These are phyloP conservation scores for Hymenochirus boettgeri DNA, from an alignment of 2,113 vertebrate genomes.

Conservation along the genomic window DNA sequence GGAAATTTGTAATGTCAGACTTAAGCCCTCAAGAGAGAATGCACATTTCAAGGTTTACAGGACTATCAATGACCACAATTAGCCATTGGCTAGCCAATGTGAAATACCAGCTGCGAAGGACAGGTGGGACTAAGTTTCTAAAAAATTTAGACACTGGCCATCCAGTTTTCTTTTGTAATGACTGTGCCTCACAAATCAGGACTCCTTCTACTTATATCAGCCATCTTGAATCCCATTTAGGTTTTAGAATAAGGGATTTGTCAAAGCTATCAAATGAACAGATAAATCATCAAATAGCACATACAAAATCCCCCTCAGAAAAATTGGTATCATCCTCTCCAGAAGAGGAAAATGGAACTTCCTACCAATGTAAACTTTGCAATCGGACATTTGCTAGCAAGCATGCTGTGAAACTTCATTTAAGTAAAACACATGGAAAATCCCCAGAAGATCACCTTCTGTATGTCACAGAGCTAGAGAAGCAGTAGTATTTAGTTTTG, in stretches of 20 bases:
- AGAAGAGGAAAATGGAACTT: slow-evolving; percentile 79
- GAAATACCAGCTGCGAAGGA: slow-evolving; percentile 98
- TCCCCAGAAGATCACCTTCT: slow-evolving; percentile 97
- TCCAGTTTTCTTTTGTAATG: slow-evolving; percentile 97
- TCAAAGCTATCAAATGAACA: slow-evolving; percentile 92
- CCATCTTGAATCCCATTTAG: slow-evolving; percentile 95
- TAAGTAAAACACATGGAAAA: slow-evolving; percentile 98
- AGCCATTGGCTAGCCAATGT: slow-evolving; percentile 98
- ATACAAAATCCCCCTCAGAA: slow-evolving; percentile 90
- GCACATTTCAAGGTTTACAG: slow-evolving; percentile 97
- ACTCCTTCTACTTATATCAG: slow-evolving; percentile 96
- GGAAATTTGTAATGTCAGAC: slow-evolving; percentile 97
- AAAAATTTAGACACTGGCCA: slow-evolving; percentile 98
- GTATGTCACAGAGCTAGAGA: slow-evolving; percentile 92
- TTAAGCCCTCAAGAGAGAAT: slow-evolving; percentile 97
- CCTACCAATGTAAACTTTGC: slow-evolving; percentile 96
- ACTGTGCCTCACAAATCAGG: slow-evolving; percentile 97
- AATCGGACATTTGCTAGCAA: slow-evolving; percentile 99
- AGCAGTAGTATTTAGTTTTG: slow-evolving; percentile 82
- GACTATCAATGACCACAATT: slow-evolving; percentile 98
- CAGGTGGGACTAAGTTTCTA: slow-evolving; percentile 97
- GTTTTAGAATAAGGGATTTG: slow-evolving; percentile 93
- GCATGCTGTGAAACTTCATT: slow-evolving; percentile 97
- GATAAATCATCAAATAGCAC: slow-evolving; percentile 86
- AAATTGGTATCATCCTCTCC: slow-evolving; percentile 85